Base-by-base conservation (phyloP, 2,113 vertebrate species). In the Platichthys stellatus region DNA sequence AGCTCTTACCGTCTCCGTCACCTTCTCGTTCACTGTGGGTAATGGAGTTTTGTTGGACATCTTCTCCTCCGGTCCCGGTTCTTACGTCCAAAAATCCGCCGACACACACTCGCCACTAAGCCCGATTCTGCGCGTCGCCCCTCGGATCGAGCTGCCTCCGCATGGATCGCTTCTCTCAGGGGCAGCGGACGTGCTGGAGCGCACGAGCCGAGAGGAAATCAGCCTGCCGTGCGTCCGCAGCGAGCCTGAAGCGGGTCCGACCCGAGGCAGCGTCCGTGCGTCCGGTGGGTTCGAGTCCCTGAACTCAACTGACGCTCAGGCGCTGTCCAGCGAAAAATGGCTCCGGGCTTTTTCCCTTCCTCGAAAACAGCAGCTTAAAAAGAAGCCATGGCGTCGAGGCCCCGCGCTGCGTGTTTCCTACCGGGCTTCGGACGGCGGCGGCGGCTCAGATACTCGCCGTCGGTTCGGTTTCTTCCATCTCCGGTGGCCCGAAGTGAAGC, bases 21-120 rank as follows among this genome's bases (percentile, higher is more conserved):
- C 95, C 82, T 97, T 96, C 77, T 99, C 97, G 89, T 97, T 98
- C 86, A 99, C 97, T 65, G 97, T 98, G 2, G 97, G 97, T 86
- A 99, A 86, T 54, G 96, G 96, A 84, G 97, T 96, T 95, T 97
- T 94, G 85, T 96, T 96, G 93, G 97, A 98, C 97, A 98, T 98
- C 70, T 86, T 95, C 47, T 17, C 18, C 47, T 94, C 54, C 74
- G 45, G 17, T 49, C 45, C 12, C 40, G 40, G 45, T 64, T 54
- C 74, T 62, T 69, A 57, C 28, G 59, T 63, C 18, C 17, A 24
- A n/a, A 71, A 76, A 69, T 54, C 66, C 65, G 23, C 61, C 12
- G 56, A 75, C 49, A 21, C 65, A 23, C 40, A 43, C 40, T 43
- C 40, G 40, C 2, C 10, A 43, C 40, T 43, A 43, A 43, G 3